A percentile compares a stretch with the other conserved stretches of the same genome.
These are phyloP conservation scores for Dendrophyllia cribrosa DNA, from an alignment of 64 coral and sea anemone species.

Conservation along the genomic window DNA sequence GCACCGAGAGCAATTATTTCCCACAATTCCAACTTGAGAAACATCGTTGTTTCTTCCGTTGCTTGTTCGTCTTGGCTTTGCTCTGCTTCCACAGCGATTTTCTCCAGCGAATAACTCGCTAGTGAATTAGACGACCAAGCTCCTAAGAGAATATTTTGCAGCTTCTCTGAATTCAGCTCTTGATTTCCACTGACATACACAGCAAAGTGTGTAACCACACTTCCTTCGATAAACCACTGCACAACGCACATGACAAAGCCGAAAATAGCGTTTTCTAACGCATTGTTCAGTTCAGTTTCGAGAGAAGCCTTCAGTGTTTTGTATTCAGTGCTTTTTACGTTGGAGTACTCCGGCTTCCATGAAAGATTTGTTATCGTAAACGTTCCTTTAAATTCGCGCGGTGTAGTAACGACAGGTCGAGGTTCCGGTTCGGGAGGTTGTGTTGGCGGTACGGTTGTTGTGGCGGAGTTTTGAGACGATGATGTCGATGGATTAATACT, in stretches of 20 bases:
- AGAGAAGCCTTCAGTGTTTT: neutral
- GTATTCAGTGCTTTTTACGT: neutral
- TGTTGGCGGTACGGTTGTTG: neutral
- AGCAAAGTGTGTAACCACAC: constrained; percentile 1
- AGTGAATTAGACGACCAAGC: neutral
- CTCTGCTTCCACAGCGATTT: neutral
- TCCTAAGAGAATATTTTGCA: neutral
- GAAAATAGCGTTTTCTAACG: neutral
- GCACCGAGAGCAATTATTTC: neutral
- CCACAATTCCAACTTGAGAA: neutral
- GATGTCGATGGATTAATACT: neutral
- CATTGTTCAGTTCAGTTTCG: neutral
- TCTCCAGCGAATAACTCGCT: neutral
- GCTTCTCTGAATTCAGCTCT: neutral
- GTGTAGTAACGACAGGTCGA: neutral
- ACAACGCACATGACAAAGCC: neutral
- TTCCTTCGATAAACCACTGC: neutral
- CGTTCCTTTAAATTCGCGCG: neutral
- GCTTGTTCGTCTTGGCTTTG: neutral
- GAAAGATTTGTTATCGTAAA: neutral
- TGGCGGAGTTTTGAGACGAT: neutral
- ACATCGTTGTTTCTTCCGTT: neutral
- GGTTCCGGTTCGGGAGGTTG: too few species aligned
- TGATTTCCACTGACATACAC: neutral
- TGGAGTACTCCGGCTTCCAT: neutral